Base-by-base conservation (phyloP, 2,888 invertebrate genomes). In the Eristalinus aeneus region DNA sequence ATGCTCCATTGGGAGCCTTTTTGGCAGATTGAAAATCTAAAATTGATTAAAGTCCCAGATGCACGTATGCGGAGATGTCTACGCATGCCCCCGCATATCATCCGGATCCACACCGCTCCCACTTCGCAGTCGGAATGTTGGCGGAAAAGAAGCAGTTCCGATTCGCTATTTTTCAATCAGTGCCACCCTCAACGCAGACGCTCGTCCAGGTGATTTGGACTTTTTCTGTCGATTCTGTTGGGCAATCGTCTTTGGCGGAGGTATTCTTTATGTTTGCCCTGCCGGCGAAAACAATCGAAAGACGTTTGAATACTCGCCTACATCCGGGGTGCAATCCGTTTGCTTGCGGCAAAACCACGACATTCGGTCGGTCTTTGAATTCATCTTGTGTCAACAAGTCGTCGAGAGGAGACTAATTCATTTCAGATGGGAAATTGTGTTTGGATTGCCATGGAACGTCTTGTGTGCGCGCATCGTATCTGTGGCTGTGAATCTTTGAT, bases 21-120 rank as follows among this genome's bases (percentile, higher is more conserved):
- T 79, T 74, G 22, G 65, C 54, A 79, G 74, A 84, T 75, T 72
- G 84, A 61, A 84, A 84, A 84, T 84, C 67, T 80, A 80, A 84
- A 84, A 84, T 84, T 84, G 84, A 84, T 84, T 84, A 75, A 72
- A 84, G 79, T 74, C 67, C 74, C 69, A 71, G 39, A 71, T 69
- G 73, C 74, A 58, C 39, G 56, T 63, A 46, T 34, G 53, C 23
- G 34, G 20, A 34, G 23, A 27, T 65, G 63, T 32, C 53, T 79
- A 74, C 69, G 75, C 75, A 84, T 72, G 72, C 76, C 76, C 56
- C 76, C 20, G 2, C 5, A n/a, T n/a, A n/a, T n/a, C n/a, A n/a
- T n/a, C n/a, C n/a, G n/a, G n/a, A n/a, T n/a, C n/a, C n/a, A n/a
- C 58, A n/a, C 31, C 0, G 32, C 32, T 4, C n/a, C 6, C 39